phyloP scores from a whole-genome alignment of 2,888 invertebrate species.

The Embidobia sp. region DNA sequence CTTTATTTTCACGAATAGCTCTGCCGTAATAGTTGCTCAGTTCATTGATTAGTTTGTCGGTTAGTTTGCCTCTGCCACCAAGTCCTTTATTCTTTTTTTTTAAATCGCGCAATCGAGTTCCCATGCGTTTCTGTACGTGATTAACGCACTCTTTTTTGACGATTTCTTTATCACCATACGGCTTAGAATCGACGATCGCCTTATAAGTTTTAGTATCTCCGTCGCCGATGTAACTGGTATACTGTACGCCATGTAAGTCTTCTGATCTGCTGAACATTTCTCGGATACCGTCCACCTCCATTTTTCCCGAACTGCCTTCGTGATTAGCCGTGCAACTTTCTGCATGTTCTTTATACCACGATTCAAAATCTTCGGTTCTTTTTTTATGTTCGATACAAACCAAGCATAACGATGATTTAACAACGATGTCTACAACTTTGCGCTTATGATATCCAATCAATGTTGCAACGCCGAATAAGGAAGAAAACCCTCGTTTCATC shows the following conservation, averaged over 20 bases:
- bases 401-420: constrained; percentile 1
- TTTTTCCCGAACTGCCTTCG: constrained; percentile 1
- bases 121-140: constrained; percentile 6
- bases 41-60: constrained; percentile 15
- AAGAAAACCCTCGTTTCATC: constrained; percentile 15
- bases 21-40: constrained; percentile 13
- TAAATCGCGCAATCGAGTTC: constrained; percentile 2
- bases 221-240: constrained; percentile 10
- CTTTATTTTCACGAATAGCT: constrained; percentile 16
- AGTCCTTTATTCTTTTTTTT: constrained; percentile 9
- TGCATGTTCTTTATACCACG: not conserved
- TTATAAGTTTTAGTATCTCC: constrained; percentile 10
- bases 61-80: constrained; percentile 7
- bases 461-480: constrained; percentile 9
- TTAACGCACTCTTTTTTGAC: constrained; percentile 2
- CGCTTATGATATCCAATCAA: constrained; percentile 1
- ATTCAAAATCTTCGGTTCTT: not conserved
- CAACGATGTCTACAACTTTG: constrained; percentile 5
- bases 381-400: not conserved
- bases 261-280: constrained; percentile 7
- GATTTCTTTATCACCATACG: not conserved
- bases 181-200: not conserved
- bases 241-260: not conserved
- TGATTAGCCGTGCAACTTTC: not conserved
- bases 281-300: constrained; percentile 2